Evolutionary conservation across 1,140 invertebrate species (phyloP).

Genomic region (Camponotus vicinus): DNA sequence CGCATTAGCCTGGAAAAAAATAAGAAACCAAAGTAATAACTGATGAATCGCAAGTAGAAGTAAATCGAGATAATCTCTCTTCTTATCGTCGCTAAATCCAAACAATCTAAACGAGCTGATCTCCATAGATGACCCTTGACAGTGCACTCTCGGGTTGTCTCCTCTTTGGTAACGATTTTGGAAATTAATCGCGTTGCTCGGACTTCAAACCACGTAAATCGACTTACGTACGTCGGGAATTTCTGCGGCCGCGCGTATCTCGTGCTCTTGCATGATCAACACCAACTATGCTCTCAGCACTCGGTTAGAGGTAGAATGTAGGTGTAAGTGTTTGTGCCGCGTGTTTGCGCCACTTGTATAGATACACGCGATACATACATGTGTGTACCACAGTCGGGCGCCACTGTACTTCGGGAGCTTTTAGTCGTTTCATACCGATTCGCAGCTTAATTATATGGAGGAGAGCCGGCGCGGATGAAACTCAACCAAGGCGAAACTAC

Average conservation of each 20-base stretch:
- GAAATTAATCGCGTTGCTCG: conserved; percentile 66
- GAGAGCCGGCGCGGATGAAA: conserved; percentile 54
- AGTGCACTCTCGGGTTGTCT: conserved; percentile 27
- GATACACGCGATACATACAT: neutral
- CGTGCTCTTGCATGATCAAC: conserved; percentile 56
- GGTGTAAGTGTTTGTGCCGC: neutral
- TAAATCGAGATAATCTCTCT: neutral
- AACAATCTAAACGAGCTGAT: neutral
- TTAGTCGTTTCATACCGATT: conserved; percentile 55
- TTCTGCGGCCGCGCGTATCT: conserved; percentile 55
- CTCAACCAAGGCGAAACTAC: conserved; percentile 61
- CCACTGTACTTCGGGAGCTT: conserved; percentile 39
- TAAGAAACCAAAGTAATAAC: no score
- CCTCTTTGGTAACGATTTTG: conserved; percentile 62
- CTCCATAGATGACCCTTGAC: neutral
- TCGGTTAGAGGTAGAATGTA: neutral
- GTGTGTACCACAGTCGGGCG: neutral
- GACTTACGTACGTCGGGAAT: conserved; percentile 62
- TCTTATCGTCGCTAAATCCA: neutral
- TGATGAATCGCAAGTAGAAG: no score
- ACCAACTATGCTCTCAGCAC: conserved; percentile 43
- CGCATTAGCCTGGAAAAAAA: no score
- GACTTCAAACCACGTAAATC: conserved; percentile 63
- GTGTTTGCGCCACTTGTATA: neutral
- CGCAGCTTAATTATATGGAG: conserved; percentile 63